phyloP scores from a whole-genome alignment of 2,113 vertebrate genomes.

The Drymodes brunneopygia region DNA sequence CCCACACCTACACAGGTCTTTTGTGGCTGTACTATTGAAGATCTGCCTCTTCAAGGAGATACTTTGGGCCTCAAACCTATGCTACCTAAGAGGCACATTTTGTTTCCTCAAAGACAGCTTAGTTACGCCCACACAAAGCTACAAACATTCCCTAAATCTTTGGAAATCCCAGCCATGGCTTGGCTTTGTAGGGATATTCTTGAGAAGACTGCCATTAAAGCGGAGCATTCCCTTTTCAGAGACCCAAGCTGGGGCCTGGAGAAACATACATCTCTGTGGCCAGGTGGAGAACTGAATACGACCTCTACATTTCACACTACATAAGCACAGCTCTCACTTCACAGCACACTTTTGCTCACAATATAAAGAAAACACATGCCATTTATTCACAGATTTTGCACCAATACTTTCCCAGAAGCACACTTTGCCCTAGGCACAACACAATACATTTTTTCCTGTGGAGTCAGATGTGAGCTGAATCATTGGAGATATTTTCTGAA shows the following conservation, averaged over 20 bases:
- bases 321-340: neutral
- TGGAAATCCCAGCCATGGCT: neutral
- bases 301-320: neutral
- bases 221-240: neutral
- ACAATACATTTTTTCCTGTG: neutral
- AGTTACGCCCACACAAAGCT: neutral
- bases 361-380: neutral
- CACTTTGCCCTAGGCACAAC: neutral
- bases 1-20: slow-evolving; percentile 34
- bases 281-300: neutral
- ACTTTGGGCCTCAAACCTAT: neutral
- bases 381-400: neutral
- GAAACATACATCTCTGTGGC: neutral
- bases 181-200: neutral
- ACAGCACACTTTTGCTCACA: neutral
- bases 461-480: neutral
- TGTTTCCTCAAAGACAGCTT: neutral
- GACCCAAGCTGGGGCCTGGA: neutral
- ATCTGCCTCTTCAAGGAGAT: neutral
- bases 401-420: neutral
- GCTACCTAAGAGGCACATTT: slow-evolving; percentile 15
- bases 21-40: neutral
- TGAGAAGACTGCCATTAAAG: neutral
- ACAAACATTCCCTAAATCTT: neutral
- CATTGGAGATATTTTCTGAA: neutral